These are phyloP conservation scores for Sebastes alutus DNA, from an alignment of 2,797 vertebrate genomes.

Conservation along the genomic window DNA sequence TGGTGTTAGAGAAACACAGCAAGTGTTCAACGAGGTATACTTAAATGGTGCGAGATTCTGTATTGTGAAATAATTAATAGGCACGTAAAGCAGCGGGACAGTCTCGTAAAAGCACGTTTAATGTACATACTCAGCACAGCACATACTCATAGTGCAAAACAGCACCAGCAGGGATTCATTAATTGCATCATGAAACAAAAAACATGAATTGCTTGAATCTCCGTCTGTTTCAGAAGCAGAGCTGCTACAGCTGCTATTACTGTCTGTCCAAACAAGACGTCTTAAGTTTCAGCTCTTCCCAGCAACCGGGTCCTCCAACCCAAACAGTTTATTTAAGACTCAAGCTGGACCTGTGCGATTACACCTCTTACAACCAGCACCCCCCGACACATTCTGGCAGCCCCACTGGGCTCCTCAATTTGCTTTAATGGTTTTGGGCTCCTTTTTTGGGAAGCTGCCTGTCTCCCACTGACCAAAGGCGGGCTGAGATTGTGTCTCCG, in stretches of 20 bases:
- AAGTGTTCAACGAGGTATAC: not conserved
- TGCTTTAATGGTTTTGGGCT: constrained; percentile 53
- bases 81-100: not conserved
- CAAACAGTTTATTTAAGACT: constrained; percentile 72
- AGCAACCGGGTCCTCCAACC: constrained; percentile 53
- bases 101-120: not conserved
- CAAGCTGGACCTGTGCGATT: constrained; percentile 37
- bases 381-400: constrained; percentile 1
- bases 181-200: not conserved
- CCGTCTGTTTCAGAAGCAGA: constrained; percentile 22
- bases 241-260: constrained; percentile 31
- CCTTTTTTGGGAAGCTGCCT: constrained; percentile 63
- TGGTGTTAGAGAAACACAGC: not conserved
- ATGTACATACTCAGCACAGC: not conserved
- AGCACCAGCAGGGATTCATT: not conserved
- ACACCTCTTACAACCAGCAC: constrained; percentile 4
- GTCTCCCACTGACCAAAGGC: constrained; percentile 20
- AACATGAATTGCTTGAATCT: constrained; percentile 9
- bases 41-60: not conserved
- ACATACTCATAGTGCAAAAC: not conserved
- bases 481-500: constrained; percentile 15
- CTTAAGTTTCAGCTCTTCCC: constrained; percentile 50
- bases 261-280: constrained; percentile 52
- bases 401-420: constrained; percentile 36
- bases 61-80: not conserved